These are phyloP conservation scores for Ceratina calcarata DNA, from an alignment of 1,140 invertebrate species.

Conservation along the genomic window DNA sequence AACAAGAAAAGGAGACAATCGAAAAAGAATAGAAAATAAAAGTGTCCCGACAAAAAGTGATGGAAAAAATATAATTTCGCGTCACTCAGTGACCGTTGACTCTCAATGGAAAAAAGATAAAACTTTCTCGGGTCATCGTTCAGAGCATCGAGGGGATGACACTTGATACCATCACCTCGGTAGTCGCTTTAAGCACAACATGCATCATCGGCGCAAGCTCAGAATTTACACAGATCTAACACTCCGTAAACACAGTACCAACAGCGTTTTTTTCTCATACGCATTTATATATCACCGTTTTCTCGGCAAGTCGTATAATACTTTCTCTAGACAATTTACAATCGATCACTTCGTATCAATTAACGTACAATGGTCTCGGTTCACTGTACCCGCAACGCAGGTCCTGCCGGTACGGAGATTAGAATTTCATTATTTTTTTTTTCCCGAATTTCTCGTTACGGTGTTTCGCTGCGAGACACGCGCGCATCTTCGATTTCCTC, in stretches of 20 bases:
- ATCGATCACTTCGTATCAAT: not conserved
- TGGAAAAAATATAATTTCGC: slow-evolving; percentile 26
- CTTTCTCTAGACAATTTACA: not conserved
- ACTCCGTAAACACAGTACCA: slow-evolving; percentile 59
- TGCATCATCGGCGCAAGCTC: slow-evolving; percentile 81
- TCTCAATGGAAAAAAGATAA: slow-evolving; percentile 58
- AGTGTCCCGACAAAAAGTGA: slow-evolving; percentile 3
- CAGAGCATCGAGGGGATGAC: slow-evolving; percentile 70
- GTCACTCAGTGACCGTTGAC: slow-evolving; percentile 52
- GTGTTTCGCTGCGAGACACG: slow-evolving; percentile 52
- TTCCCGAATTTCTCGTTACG: slow-evolving; percentile 29
- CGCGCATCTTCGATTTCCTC: slow-evolving; percentile 40
- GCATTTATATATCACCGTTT: too few species aligned
- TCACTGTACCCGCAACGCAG: slow-evolving; percentile 15
- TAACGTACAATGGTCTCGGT: not conserved
- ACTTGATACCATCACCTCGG: slow-evolving; percentile 77
- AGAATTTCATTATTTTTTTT: slow-evolving; percentile 32
- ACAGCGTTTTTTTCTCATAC: not conserved
- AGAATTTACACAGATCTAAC: slow-evolving; percentile 72
- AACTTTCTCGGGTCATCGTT: slow-evolving; percentile 65
- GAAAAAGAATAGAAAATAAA: slow-evolving; percentile 52
- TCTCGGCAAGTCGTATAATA: not conserved
- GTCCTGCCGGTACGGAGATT: slow-evolving; percentile 57
- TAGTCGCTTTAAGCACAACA: slow-evolving; percentile 79
- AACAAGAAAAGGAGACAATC: slow-evolving; percentile 26